A percentile compares a stretch with the other conserved stretches of the same genome.
These are phyloP conservation scores for Oceanodroma tethys DNA, from an alignment of 2,113 vertebrate species.

Conservation along the genomic window DNA sequence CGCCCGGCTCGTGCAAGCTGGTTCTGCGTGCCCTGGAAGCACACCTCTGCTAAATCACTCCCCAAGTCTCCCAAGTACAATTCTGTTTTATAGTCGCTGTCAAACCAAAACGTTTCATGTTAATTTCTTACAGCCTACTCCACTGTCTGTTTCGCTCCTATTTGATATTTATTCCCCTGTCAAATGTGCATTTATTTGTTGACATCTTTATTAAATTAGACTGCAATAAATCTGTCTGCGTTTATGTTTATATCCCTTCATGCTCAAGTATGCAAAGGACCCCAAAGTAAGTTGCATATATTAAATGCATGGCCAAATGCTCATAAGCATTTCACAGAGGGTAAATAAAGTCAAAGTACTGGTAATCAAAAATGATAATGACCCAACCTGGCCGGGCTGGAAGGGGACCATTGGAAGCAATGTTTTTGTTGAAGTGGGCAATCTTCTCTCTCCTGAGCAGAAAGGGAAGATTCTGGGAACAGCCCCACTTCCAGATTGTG, in stretches of 20 bases:
- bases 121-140: conserved; percentile 72
- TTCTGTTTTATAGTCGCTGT: conserved; percentile 70
- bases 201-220: conserved; percentile 73
- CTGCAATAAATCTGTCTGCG: conserved; percentile 55
- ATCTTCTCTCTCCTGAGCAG: background rate
- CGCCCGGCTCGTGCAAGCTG: background rate
- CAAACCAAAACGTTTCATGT: conserved; percentile 67
- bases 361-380: background rate
- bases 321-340: background rate
- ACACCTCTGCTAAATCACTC: conserved; percentile 55
- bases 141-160: conserved; percentile 42
- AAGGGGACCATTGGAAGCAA: background rate
- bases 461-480: background rate
- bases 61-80: conserved; percentile 55
- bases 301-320: background rate
- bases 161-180: conserved; percentile 71
- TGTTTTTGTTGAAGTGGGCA: background rate
- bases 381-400: background rate
- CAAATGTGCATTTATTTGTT: conserved; percentile 68
- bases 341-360: background rate
- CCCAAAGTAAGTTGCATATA: conserved; percentile 11
- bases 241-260: conserved; percentile 52
- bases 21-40: background rate
- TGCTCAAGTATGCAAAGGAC: conserved; percentile 22
- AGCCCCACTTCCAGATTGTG: background rate